A percentile compares a stretch with the other conserved stretches of the same genome.
Evolutionary conservation across 2,113 vertebrate genomes (phyloP).

Genomic region (Nesoenas mayeri): DNA sequence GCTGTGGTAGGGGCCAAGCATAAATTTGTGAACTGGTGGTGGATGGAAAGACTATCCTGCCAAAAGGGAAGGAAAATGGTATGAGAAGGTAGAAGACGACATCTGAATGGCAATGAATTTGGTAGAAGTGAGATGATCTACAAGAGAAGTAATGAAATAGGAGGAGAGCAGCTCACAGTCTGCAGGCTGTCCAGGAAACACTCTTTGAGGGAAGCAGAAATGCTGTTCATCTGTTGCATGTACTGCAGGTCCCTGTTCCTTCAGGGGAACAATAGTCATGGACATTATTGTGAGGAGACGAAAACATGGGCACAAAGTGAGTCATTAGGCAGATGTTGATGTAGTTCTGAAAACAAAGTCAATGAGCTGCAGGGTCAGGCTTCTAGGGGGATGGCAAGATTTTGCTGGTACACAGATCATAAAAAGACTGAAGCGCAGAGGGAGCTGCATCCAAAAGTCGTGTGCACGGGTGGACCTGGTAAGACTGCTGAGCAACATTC

Average conservation of each 20-base stretch:
- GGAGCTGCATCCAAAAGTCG: not conserved
- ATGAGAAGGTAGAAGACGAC: not conserved
- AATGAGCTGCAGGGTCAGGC: not conserved
- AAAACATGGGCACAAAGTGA: not conserved
- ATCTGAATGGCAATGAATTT: not conserved
- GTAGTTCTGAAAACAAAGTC: not conserved
- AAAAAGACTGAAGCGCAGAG: not conserved
- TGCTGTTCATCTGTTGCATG: not conserved
- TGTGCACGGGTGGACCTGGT: not conserved
- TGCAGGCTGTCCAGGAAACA: not conserved
- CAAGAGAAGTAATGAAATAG: not conserved
- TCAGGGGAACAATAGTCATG: not conserved
- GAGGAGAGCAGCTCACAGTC: not conserved
- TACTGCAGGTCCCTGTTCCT: not conserved
- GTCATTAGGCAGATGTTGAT: not conserved
- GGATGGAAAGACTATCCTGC: not conserved
- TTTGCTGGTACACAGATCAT: not conserved
- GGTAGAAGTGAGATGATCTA: not conserved
- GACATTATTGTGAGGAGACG: not conserved
- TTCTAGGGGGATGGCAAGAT: not conserved
- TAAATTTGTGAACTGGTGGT: not conserved
- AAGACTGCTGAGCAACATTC: not conserved
- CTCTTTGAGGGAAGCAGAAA: not conserved
- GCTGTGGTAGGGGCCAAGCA: not conserved
- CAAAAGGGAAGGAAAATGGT: not conserved